Percentiles rank a stretch among this genome's conserved stretches.
Conservation (phyloP, 1,140 invertebrate genomes). For the Belonocnema kinseyi region DNA sequence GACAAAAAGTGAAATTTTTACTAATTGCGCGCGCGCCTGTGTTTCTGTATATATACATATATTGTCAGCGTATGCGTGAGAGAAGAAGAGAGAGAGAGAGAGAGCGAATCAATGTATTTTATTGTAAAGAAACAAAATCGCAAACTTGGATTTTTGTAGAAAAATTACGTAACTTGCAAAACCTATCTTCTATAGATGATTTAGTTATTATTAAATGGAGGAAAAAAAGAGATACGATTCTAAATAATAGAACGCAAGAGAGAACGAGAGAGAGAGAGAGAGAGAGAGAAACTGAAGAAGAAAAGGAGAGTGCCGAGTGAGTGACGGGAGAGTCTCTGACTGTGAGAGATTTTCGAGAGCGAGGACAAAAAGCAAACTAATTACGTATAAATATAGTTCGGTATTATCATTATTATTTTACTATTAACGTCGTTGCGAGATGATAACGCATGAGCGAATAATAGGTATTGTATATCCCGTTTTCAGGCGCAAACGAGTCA, state of each 20-base stretch:
- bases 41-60: conserved; percentile 70
- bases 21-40: conserved; percentile 69
- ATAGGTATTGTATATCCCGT: conserved; percentile 30
- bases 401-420: conserved; percentile 30
- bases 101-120: conserved; percentile 27
- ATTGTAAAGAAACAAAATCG: conserved; percentile 35
- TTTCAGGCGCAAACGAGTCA: conserved; percentile 23
- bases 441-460: conserved; percentile 28
- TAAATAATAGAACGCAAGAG: conserved; percentile 67
- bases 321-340: neutral
- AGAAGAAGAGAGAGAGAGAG: conserved; percentile 33
- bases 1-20: conserved; percentile 67
- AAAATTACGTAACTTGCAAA: conserved; percentile 70
- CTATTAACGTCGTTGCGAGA: conserved; percentile 18
- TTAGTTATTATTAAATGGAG: conserved; percentile 41
- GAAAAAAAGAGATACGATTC: conserved; percentile 42
- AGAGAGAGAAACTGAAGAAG: conserved; percentile 45
- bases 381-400: conserved; percentile 31
- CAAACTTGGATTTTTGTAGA: conserved; percentile 63
- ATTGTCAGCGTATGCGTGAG: conserved; percentile 50
- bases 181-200: conserved; percentile 62
- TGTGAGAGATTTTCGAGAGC: neutral
- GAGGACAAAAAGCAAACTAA: conserved; percentile 15
- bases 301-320: neutral
- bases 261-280: conserved; percentile 43